Conservation (phyloP, 2,113 vertebrate genomes). For the Megaceryle torquata region DNA sequence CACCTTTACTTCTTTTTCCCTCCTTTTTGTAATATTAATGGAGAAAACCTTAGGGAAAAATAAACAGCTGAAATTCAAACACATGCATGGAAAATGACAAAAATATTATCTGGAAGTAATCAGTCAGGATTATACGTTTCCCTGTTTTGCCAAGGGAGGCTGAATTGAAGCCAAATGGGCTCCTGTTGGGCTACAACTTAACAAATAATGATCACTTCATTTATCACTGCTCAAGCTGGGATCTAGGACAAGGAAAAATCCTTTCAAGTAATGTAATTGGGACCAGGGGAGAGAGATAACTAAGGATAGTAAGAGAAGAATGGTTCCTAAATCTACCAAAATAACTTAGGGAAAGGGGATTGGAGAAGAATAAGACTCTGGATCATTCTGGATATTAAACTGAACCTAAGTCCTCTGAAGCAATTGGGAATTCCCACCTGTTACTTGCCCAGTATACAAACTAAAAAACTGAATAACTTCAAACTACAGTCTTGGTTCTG, state of each 20-base stretch:
- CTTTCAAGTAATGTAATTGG: conserved; percentile 15
- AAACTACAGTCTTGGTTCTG: neutral
- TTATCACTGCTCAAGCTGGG: conserved; percentile 58
- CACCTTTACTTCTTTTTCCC: neutral
- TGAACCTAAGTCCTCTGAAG: neutral
- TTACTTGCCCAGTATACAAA: neutral
- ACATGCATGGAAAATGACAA: conserved; percentile 41
- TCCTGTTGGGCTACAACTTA: conserved; percentile 52
- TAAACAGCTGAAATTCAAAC: conserved; percentile 41
- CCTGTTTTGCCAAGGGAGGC: conserved; percentile 38
- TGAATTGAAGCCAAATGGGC: conserved; percentile 63
- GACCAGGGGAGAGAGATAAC: neutral
- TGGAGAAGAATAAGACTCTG: neutral
- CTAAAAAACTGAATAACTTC: neutral
- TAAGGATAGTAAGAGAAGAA: neutral
- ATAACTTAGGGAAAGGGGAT: neutral
- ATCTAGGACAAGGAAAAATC: conserved; percentile 26
- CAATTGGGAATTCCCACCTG: neutral
- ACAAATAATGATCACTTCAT: conserved; percentile 56
- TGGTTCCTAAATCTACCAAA: neutral
- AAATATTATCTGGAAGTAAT: conserved; percentile 67
- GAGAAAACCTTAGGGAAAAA: neutral
- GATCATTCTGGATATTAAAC: neutral
- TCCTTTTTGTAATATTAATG: neutral
- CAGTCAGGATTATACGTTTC: conserved; percentile 64